phyloP scores from a whole-genome alignment of 2,888 invertebrate genomes.

The Herminia tarsipennalis region DNA sequence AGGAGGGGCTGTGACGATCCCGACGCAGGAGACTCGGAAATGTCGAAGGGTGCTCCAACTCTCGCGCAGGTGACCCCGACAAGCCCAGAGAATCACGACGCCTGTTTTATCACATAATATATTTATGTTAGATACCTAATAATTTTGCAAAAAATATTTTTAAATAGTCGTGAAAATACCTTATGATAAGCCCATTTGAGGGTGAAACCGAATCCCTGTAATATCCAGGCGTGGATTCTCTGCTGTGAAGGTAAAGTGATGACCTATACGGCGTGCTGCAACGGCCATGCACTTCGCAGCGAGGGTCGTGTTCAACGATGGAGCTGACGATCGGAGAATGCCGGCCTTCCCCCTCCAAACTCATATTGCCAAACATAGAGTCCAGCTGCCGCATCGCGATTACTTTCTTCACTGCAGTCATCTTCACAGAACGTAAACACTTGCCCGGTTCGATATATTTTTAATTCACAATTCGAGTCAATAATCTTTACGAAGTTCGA shows the following conservation, averaged over 20 bases:
- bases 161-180: constrained; percentile 49
- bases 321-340: constrained; percentile 78
- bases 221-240: constrained; percentile 85
- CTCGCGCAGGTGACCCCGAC: constrained; percentile 85
- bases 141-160: background rate
- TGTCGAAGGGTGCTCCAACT: constrained; percentile 89
- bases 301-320: constrained; percentile 85
- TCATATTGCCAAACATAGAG: constrained; percentile 89
- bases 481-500: constrained; percentile 45
- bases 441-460: constrained; percentile 37
- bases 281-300: constrained; percentile 90
- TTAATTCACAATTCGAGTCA: constrained; percentile 58
- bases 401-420: constrained; percentile 86
- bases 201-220: constrained; percentile 83
- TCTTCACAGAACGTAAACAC: constrained; percentile 55
- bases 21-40: constrained; percentile 89
- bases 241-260: constrained; percentile 76
- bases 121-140: constrained; percentile 32
- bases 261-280: constrained; percentile 76
- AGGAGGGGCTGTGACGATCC: constrained; percentile 82
- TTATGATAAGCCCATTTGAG: constrained; percentile 78
- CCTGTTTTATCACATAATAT: constrained; percentile 69
- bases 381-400: constrained; percentile 90
- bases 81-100: constrained; percentile 86
- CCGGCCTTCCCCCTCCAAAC: constrained; percentile 82